Evolutionary conservation across 1,140 invertebrate genomes (phyloP).

Genomic region (Atta colombica): DNA sequence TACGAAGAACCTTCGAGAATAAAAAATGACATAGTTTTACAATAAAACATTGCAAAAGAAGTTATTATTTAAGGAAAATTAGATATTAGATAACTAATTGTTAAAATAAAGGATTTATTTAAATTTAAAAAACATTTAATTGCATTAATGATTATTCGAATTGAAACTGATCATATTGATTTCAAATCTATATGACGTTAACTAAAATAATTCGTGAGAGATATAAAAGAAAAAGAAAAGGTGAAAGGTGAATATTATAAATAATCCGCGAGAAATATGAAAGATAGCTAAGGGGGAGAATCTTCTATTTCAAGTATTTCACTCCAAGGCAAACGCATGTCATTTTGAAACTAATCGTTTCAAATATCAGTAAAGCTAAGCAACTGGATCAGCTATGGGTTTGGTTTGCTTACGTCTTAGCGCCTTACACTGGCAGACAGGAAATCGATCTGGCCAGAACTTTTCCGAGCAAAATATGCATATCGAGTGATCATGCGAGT

Average conservation of each 20-base stretch:
- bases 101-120: background rate
- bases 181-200: background rate
- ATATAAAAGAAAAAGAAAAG: background rate
- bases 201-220: background rate
- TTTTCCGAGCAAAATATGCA: conserved; percentile 16
- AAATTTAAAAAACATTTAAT: background rate
- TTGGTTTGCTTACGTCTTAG: conserved; percentile 8
- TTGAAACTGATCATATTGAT: background rate
- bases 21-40: background rate
- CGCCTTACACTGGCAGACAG: conserved; percentile 17
- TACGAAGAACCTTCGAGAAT: background rate
- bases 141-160: background rate
- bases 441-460: conserved; percentile 68
- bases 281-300: background rate
- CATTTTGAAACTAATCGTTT: background rate
- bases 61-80: background rate
- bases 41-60: background rate
- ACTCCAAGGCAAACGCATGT: conserved; percentile 1
- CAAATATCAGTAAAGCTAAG: conserved; percentile 31
- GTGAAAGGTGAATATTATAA: conserved; percentile 13
- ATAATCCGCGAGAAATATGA: background rate
- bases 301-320: conserved; percentile 22
- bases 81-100: background rate
- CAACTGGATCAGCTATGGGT: conserved; percentile 59
- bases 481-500: conserved; percentile 23